Conservation (phyloP, 2,113 vertebrate species). For the Geococcyx californianus region DNA sequence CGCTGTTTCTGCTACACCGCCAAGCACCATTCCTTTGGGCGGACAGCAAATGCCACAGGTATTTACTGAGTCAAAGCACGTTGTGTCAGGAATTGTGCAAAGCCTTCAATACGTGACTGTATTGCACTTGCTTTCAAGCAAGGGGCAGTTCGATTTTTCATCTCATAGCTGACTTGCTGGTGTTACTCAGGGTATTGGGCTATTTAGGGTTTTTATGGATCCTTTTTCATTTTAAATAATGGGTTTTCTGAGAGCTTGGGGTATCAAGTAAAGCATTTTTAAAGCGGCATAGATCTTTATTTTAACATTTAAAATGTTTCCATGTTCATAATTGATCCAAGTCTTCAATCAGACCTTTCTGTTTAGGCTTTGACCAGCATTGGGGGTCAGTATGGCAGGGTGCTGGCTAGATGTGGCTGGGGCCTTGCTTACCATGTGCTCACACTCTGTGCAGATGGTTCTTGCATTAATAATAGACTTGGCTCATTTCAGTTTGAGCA, state of each 20-base stretch:
- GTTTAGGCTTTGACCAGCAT: not conserved
- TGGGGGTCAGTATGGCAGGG: not conserved
- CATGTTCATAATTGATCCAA: not conserved
- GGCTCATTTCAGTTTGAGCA: not conserved
- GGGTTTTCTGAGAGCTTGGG: not conserved
- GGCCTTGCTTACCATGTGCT: not conserved
- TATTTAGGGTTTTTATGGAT: not conserved
- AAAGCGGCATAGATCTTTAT: not conserved
- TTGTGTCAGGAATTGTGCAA: not conserved
- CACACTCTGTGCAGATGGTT: not conserved
- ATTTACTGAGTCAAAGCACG: slow-evolving; percentile 71
- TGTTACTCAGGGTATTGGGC: not conserved
- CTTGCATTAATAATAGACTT: not conserved
- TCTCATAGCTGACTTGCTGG: not conserved
- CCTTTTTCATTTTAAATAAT: not conserved
- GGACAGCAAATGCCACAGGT: slow-evolving; percentile 90
- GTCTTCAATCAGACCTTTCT: not conserved
- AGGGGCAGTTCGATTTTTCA: not conserved
- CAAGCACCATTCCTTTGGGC: slow-evolving; percentile 80
- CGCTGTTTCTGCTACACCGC: slow-evolving; percentile 78
- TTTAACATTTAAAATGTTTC: not conserved
- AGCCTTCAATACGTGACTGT: not conserved
- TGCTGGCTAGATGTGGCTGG: not conserved
- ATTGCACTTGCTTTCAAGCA: not conserved
- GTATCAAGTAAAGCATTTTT: not conserved